phyloP scores from a whole-genome alignment of 2,797 vertebrate species.

The Buphagus erythrorhynchus region DNA sequence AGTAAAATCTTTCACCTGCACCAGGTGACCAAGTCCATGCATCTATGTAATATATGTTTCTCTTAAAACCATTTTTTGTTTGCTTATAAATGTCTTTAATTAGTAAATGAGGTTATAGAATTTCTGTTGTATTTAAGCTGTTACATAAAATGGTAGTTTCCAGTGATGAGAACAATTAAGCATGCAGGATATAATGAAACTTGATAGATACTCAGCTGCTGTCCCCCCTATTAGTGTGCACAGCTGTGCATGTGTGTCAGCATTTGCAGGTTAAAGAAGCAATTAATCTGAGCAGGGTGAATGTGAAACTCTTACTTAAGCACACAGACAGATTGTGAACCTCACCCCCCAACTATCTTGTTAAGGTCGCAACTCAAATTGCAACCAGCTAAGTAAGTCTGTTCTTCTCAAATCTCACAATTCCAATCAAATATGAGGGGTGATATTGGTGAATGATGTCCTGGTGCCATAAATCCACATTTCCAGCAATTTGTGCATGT shows the following conservation, averaged over 20 bases:
- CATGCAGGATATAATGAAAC: slow-evolving; percentile 45
- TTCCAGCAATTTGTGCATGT: slow-evolving; percentile 57
- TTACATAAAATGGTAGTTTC: slow-evolving; percentile 56
- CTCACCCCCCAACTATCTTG: not conserved
- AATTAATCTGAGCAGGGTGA: slow-evolving; percentile 69
- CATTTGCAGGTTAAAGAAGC: slow-evolving; percentile 66
- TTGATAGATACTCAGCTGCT: slow-evolving; percentile 45
- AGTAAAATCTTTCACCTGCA: not conserved
- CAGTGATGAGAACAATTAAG: slow-evolving; percentile 64
- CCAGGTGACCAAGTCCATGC: not conserved
- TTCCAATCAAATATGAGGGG: slow-evolving; percentile 67
- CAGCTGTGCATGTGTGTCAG: slow-evolving; percentile 51
- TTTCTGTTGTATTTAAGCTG: slow-evolving; percentile 41
- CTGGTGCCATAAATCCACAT: slow-evolving; percentile 55
- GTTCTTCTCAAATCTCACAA: slow-evolving; percentile 32
- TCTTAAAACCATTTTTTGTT: not conserved
- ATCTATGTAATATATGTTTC: not conserved
- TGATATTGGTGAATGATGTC: slow-evolving; percentile 52
- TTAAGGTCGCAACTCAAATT: slow-evolving; percentile 28
- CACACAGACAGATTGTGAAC: not conserved
- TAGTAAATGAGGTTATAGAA: slow-evolving; percentile 31
- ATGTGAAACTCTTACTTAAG: slow-evolving; percentile 66
- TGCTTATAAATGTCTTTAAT: slow-evolving; percentile 21
- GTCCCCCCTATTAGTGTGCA: slow-evolving; percentile 60
- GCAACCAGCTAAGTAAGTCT: not conserved